phyloP scores from a whole-genome alignment of 1,140 invertebrate genomes.

The Hypsibius dujardini region DNA sequence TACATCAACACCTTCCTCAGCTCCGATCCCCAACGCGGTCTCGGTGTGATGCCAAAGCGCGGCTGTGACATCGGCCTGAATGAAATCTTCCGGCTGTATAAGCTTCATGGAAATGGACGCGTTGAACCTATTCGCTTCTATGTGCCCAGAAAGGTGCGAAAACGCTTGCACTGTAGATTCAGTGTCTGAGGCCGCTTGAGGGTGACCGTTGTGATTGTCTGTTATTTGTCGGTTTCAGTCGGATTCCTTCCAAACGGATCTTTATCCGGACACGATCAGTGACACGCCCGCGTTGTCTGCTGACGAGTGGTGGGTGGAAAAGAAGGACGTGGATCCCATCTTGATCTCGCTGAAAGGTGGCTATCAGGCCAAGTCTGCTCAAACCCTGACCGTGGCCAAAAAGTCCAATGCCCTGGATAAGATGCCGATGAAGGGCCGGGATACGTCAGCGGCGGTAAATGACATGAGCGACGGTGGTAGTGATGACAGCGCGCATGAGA shows the following conservation, averaged over 20 bases:
- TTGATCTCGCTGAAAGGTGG: conserved; percentile 42
- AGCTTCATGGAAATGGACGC: conserved; percentile 32
- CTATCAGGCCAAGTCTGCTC: conserved; percentile 27
- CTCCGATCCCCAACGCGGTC: conserved; percentile 84
- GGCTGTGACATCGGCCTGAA: conserved; percentile 80
- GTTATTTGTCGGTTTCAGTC: conserved; percentile 45
- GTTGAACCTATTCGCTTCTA: conserved; percentile 36
- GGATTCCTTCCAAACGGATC: conserved; percentile 92
- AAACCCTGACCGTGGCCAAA: conserved; percentile 41
- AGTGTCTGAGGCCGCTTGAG: too few species aligned
- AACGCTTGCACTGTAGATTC: too few species aligned
- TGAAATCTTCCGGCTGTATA: conserved; percentile 49
- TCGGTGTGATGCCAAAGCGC: conserved; percentile 95
- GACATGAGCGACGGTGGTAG: neutral
- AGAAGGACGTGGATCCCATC: conserved; percentile 62
- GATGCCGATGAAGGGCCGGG: conserved; percentile 30
- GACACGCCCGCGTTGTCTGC: conserved; percentile 70
- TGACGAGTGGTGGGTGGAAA: conserved; percentile 74
- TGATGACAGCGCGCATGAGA: too few species aligned
- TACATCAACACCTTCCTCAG: conserved; percentile 95
- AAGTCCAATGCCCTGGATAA: conserved; percentile 51
- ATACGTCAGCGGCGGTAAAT: conserved; percentile 22
- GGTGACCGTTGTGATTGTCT: too few species aligned
- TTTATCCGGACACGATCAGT: conserved; percentile 89
- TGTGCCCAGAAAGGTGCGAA: conserved; percentile 32